phyloP scores from a whole-genome alignment of 2,113 vertebrate species.

The Dromaius novaehollandiae region DNA sequence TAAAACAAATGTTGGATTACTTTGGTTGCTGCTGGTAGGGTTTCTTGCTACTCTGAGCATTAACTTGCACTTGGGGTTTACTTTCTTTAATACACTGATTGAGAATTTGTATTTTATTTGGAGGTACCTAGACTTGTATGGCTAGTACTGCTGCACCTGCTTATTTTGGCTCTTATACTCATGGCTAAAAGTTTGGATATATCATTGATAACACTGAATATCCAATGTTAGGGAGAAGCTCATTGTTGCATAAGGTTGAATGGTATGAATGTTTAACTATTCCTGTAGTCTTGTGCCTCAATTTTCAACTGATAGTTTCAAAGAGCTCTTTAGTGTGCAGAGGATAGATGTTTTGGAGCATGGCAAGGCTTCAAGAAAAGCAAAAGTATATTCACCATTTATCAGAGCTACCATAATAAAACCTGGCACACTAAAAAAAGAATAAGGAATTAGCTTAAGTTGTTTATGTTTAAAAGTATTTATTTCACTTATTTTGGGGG shows the following conservation, averaged over 20 bases:
- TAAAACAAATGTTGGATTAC: no score
- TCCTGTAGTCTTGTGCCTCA: not conserved
- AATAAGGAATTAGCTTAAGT: not conserved
- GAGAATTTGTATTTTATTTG: not conserved
- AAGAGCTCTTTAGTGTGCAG: not conserved
- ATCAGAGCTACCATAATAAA: not conserved
- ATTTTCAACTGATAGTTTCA: not conserved
- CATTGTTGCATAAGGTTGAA: not conserved
- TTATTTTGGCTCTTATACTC: not conserved
- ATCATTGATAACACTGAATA: not conserved
- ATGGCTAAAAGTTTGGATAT: not conserved
- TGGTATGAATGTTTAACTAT: not conserved
- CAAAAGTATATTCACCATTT: not conserved
- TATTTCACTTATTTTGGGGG: no score
- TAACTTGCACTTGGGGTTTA: not conserved
- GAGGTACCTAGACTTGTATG: no score
- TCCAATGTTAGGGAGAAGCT: not conserved
- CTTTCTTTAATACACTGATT: not conserved
- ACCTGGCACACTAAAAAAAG: no score
- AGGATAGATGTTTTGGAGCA: not conserved
- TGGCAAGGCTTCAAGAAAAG: not conserved
- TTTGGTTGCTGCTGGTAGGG: not conserved
- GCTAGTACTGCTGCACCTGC: not conserved
- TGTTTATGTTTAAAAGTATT: not conserved
- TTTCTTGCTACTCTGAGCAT: not conserved